Conservation (phyloP, 2,797 vertebrate species). For the Chrosomus eos region DNA sequence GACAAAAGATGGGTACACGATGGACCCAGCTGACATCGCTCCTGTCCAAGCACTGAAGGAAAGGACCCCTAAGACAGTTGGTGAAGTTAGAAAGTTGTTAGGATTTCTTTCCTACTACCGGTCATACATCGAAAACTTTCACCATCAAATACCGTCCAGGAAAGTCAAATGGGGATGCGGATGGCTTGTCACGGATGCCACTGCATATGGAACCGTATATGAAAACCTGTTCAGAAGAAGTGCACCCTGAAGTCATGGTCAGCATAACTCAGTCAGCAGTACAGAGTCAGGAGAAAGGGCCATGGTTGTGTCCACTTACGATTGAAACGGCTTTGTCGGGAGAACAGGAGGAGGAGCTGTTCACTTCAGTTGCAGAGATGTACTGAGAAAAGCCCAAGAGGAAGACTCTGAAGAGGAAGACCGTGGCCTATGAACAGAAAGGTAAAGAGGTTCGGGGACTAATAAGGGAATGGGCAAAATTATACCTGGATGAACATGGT, state of each 20-base stretch:
- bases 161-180: too few relatives aligned
- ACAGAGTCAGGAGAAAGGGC: not conserved
- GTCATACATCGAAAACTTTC: not conserved
- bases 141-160: too few relatives aligned
- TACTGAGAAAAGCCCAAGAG: not conserved
- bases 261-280: not conserved
- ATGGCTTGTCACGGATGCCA: too few relatives aligned
- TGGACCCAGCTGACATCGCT: not conserved
- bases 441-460: too few relatives aligned
- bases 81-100: too few relatives aligned
- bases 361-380: too few relatives aligned
- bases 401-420: conserved; percentile 19
- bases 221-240: too few relatives aligned
- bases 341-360: too few relatives aligned
- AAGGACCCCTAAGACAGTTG: not conserved
- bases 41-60: not conserved
- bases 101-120: not conserved
- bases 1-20: not conserved
- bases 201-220: too few relatives aligned
- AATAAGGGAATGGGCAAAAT: too few relatives aligned
- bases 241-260: not conserved
- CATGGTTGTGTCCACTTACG: conserved; percentile 10
- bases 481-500: too few relatives aligned
- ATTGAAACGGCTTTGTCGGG: not conserved
- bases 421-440: too few relatives aligned